Conservation (phyloP, 2,113 vertebrate genomes). For the Capra hircus region DNA sequence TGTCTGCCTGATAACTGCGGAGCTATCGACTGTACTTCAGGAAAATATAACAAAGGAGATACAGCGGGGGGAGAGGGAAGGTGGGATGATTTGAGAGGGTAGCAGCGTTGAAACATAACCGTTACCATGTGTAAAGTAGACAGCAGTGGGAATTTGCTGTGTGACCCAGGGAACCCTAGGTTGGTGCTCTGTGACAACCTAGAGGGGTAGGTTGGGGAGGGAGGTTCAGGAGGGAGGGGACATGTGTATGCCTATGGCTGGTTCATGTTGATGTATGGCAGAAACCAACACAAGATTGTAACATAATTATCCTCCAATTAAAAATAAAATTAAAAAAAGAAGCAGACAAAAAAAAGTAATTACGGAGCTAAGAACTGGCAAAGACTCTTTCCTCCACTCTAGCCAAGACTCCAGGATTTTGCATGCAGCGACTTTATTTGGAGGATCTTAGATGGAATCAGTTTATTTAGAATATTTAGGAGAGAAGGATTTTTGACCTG, state of each 20-base stretch:
- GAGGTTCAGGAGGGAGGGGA: background rate
- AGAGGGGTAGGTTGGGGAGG: background rate
- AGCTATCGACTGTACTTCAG: background rate
- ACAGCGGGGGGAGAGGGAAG: background rate
- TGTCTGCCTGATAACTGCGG: background rate
- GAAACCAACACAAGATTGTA: background rate
- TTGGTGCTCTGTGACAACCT: background rate
- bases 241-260: accelerated
- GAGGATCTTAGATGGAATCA: background rate
- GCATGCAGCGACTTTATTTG: background rate
- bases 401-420: background rate
- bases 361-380: background rate
- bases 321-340: background rate
- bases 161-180: background rate
- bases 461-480: constrained; percentile 15
- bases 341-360: background rate
- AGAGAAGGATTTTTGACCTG: constrained; percentile 19
- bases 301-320: background rate
- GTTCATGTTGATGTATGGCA: background rate
- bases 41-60: background rate
- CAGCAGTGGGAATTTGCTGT: background rate
- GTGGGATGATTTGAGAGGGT: background rate
- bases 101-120: accelerated
- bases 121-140: background rate
- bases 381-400: background rate